These are phyloP conservation scores for Podiceps cristatus DNA, from an alignment of 2,113 vertebrate species.

Conservation along the genomic window DNA sequence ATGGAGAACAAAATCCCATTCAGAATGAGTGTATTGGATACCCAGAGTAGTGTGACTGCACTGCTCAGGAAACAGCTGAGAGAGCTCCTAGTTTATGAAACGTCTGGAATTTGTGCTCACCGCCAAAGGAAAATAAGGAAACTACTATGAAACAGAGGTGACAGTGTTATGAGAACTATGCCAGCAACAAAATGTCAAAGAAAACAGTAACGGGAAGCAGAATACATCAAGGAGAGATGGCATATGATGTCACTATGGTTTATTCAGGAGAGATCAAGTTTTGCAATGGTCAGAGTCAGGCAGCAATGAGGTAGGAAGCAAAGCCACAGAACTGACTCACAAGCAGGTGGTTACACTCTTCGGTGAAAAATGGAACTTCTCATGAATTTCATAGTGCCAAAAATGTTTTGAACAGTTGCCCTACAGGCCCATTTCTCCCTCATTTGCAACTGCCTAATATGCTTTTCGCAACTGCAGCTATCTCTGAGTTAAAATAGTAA, in stretches of 20 bases:
- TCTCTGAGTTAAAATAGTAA: background rate
- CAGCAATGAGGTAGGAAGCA: constrained; percentile 19
- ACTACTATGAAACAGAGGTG: background rate
- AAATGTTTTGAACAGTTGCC: background rate
- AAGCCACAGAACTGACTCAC: constrained; percentile 31
- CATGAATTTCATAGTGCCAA: background rate
- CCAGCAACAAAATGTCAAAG: background rate
- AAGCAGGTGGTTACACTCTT: background rate
- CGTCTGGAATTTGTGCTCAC: background rate
- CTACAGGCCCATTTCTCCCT: background rate
- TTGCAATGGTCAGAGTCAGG: constrained; percentile 18
- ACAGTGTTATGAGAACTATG: background rate
- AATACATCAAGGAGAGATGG: background rate
- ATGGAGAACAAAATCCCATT: background rate
- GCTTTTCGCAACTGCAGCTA: background rate
- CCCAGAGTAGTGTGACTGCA: background rate
- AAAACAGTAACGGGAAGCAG: background rate
- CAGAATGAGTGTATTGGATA: background rate
- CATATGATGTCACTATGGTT: constrained; percentile 1
- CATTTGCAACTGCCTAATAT: background rate
- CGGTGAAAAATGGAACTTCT: background rate
- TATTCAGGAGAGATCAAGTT: background rate
- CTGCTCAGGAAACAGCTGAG: background rate
- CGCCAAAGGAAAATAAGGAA: constrained; percentile 2
- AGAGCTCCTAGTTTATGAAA: background rate